Evolutionary conservation across 2,797 vertebrate species (phyloP).

Genomic region (Gambusia yucatana): DNA sequence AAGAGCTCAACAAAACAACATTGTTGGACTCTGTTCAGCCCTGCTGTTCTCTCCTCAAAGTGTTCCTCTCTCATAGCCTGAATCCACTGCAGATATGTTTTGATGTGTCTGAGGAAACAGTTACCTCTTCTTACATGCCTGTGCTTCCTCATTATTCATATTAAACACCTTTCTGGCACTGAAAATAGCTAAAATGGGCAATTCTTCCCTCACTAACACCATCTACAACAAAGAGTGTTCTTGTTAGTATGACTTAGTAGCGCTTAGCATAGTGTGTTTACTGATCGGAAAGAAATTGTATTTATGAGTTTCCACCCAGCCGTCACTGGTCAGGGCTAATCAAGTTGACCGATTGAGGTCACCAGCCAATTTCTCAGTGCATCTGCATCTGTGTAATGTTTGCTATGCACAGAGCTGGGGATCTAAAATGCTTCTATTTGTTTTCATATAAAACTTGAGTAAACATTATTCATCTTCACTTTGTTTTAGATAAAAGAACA

Average conservation of each 20-base stretch:
- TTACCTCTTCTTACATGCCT: not conserved
- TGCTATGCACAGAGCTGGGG: not conserved
- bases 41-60: not conserved
- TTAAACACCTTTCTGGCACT: not conserved
- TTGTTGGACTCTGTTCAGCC: not conserved
- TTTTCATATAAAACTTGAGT: not conserved
- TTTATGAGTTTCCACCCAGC: not conserved
- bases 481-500: not conserved
- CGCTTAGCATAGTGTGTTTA: not conserved
- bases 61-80: not conserved
- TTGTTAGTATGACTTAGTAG: not conserved
- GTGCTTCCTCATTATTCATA: not conserved
- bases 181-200: not conserved
- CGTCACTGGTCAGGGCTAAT: not conserved
- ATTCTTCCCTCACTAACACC: not conserved
- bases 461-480: not conserved
- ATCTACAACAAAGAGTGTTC: not conserved
- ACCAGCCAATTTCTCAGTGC: not conserved
- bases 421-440: not conserved
- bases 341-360: constrained; percentile 7
- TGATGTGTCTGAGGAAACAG: not conserved
- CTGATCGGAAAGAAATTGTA: not conserved
- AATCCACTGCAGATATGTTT: not conserved
- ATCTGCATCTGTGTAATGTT: constrained; percentile 1
- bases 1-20: not conserved